Base-by-base conservation (phyloP, 2,888 invertebrate species). In the Acanthoscelides obtectus region DNA sequence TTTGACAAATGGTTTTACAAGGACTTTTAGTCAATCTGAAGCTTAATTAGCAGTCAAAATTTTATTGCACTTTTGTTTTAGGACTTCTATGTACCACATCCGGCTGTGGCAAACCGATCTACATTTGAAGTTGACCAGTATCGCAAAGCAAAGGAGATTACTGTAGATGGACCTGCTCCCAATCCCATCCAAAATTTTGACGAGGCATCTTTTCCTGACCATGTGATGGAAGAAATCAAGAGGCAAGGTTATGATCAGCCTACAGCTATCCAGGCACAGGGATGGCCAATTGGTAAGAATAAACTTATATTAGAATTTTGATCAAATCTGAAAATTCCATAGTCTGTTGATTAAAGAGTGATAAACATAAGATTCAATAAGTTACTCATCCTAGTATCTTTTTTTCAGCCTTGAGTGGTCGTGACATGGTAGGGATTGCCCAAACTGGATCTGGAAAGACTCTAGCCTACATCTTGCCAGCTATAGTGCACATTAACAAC, bases 381-480 rank as follows among this genome's bases (percentile, higher is more conserved):
- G n/a, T n/a, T n/a, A n/a, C n/a, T n/a, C n/a, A 25, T 5, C 25
- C 25, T 25, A 5, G 6, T 25, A 25, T 25, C 6, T 25, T 5
- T 17, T 45, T 45, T 45, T 45, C 45, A 20, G 92, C 94, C 64
- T 86, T 95, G 75, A 92, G 92, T 83, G 95, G 95, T 19, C 84
- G 90, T 77, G 94, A 96, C 82, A 91, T 95, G 90, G 95, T 95
- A 3, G 95, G 95, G 22, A 95, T 95, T 81, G 95, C 95, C 0
- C 93, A 94, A 75, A 94, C 94, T 19, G 94, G 94, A 2, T 93
- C 93, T 65, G 94, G 94, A 27, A 94, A 94, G 85, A 94, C 94
- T 2, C 87, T 94, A 20, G 92, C 93, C 0, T 95, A 93, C 82
- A 93, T 92, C 77, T 84, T 93, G 72, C 96, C 95, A 72, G 94